Base-by-base conservation (phyloP, 2,797 vertebrate genomes). In the Tamandua tetradactyla region DNA sequence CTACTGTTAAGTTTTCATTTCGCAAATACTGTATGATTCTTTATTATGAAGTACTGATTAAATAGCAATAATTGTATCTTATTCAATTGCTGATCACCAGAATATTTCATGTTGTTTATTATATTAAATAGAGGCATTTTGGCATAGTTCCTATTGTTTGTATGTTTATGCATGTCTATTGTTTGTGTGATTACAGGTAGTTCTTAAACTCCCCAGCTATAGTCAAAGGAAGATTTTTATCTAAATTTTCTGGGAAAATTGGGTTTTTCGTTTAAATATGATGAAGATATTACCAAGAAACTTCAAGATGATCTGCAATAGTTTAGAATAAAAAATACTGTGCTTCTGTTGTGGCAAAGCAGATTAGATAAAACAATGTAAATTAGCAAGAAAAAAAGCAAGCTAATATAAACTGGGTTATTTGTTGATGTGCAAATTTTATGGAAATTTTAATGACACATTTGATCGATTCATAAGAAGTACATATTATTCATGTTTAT, bases 381-480 rank as follows among this genome's bases (percentile, higher is more conserved):
- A 20, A 90, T 72, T 89, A 74, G 32, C n/a, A 94, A 94, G 30
- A 49, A n/a, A 68, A 93, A 87, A n/a, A 90, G 6, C 37, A 74
- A 86, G 71, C 72, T 59, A 68, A 14, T 66, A 76, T 92, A 93
- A 95, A 76, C 78, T 92, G 52, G 40, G n/a, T 95, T 81, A 80
- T 95, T 95, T 93, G 74, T 71, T 93, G 44, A 93, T 94, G 25
- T 94, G 82, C 55, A 94, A 62, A 95, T 95, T 95, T 96, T 94
- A 80, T 95, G 64, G 61, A 96, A 91, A 96, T 95, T 82, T 93
- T 94, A 96, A 91, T 90, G 81, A 90, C 47, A 93, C 10, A 87
- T 93, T 91, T 94, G 93, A 94, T 96, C 62, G 32, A 90, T 95
- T 94, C 93, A 80, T 80, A 91, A 89, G 83, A 79, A 79, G 42